These are phyloP conservation scores for Agonopterix alstromeriana DNA, from an alignment of 2,888 invertebrate genomes.

Conservation along the genomic window DNA sequence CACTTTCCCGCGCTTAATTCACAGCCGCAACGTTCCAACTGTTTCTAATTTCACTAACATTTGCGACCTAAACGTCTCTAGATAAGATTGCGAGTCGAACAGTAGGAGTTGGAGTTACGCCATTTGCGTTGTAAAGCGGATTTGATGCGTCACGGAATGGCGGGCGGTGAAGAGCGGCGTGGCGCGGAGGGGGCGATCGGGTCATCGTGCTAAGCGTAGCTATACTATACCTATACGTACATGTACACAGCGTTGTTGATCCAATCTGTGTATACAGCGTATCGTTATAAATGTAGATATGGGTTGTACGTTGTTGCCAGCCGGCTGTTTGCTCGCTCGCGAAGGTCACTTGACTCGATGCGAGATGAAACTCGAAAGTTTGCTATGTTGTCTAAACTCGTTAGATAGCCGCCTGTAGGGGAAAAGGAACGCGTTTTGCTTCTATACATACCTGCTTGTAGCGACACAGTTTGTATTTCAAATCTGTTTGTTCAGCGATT, in stretches of 20 bases:
- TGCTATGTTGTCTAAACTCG: constrained; percentile 4
- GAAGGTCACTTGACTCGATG: constrained; percentile 55
- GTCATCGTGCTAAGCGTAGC: constrained; percentile 59
- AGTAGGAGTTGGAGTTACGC: constrained; percentile 23
- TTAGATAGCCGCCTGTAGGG: not conserved
- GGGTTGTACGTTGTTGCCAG: constrained; percentile 62
- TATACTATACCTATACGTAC: constrained; percentile 24
- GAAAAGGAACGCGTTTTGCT: not conserved
- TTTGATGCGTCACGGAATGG: constrained; percentile 58
- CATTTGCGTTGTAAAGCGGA: constrained; percentile 26
- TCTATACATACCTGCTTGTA: not conserved
- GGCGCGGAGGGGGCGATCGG: constrained; percentile 30
- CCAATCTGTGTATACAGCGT: constrained; percentile 31
- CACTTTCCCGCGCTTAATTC: constrained; percentile 49
- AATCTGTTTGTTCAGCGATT: too few species aligned
- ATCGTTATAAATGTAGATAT: constrained; percentile 33
- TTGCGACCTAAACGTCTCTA: constrained; percentile 17
- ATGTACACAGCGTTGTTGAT: constrained; percentile 33
- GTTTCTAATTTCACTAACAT: constrained; percentile 10
- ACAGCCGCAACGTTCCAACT: constrained; percentile 27
- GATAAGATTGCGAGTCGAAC: constrained; percentile 24
- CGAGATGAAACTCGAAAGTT: constrained; percentile 7
- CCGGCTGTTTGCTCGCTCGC: constrained; percentile 44
- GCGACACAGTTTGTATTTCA: too few species aligned
- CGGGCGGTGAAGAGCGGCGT: constrained; percentile 24